Evolutionary conservation across 2,113 vertebrate species (phyloP).

Genomic region (Macaca mulatta): DNA sequence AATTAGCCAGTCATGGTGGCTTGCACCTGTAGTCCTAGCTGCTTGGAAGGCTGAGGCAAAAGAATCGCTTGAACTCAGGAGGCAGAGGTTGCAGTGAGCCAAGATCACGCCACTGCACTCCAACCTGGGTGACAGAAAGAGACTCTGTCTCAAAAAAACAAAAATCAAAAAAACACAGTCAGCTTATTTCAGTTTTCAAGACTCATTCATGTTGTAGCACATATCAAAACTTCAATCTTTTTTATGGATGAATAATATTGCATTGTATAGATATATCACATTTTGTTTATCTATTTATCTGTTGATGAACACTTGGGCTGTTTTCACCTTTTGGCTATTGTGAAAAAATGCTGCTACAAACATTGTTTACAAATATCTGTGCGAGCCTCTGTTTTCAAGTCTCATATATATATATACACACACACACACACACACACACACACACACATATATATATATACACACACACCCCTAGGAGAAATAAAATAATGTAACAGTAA

Average conservation of each 20-base stretch:
- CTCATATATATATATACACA: no score
- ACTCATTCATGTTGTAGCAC: background rate
- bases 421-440: no score
- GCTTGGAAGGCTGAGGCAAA: no score
- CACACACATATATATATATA: no score
- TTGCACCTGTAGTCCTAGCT: no score
- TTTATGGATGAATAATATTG: background rate
- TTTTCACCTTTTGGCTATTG: background rate
- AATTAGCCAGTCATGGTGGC: no score
- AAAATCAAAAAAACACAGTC: background rate
- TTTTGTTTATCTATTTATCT: background rate
- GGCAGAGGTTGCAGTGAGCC: no score
- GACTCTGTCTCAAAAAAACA: no score
- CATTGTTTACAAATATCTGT: background rate
- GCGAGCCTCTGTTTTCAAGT: background rate
- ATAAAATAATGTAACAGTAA: no score
- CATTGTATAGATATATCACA: background rate
- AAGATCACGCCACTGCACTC: no score
- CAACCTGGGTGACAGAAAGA: no score
- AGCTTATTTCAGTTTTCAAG: background rate
- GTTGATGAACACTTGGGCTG: background rate
- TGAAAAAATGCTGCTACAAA: background rate
- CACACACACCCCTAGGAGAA: background rate
- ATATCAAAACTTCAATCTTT: background rate
- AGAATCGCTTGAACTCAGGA: no score